These are phyloP conservation scores for Tychaedon coryphoeus DNA, from an alignment of 2,113 vertebrate genomes.

Conservation along the genomic window DNA sequence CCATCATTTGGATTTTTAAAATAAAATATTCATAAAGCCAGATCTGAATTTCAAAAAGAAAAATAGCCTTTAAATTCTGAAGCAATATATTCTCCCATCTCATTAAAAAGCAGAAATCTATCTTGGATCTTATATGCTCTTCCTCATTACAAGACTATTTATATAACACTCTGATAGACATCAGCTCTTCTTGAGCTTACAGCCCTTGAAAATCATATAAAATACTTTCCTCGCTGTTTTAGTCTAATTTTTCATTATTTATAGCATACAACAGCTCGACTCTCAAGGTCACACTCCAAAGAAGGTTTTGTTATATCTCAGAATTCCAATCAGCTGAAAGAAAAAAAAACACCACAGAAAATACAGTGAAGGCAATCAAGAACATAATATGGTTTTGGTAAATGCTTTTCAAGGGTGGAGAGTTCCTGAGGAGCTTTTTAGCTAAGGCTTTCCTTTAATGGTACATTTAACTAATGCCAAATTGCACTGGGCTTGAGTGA, in stretches of 20 bases:
- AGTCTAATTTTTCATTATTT: conserved; percentile 53
- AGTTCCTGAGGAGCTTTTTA: conserved; percentile 36
- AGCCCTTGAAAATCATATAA: conserved; percentile 38
- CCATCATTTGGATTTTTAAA: background rate
- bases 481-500: background rate
- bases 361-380: conserved; percentile 12
- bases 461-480: conserved; percentile 49
- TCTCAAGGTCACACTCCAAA: conserved; percentile 40
- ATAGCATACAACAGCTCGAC: background rate
- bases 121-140: conserved; percentile 29
- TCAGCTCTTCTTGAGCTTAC: background rate
- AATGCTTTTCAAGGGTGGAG: conserved; percentile 36
- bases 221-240: background rate
- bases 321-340: conserved; percentile 27
- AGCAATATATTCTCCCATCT: conserved; percentile 44
- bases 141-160: conserved; percentile 54
- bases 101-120: conserved; percentile 50
- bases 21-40: conserved; percentile 56
- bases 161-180: conserved; percentile 32
- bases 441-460: conserved; percentile 35
- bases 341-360: conserved; percentile 11
- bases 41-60: conserved; percentile 53
- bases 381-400: background rate
- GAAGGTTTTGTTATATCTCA: conserved; percentile 11
- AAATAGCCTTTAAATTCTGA: conserved; percentile 48